Percentiles rank a stretch among this genome's conserved stretches.
Conservation (phyloP, 2,797 vertebrate genomes). For the Gila robusta region DNA sequence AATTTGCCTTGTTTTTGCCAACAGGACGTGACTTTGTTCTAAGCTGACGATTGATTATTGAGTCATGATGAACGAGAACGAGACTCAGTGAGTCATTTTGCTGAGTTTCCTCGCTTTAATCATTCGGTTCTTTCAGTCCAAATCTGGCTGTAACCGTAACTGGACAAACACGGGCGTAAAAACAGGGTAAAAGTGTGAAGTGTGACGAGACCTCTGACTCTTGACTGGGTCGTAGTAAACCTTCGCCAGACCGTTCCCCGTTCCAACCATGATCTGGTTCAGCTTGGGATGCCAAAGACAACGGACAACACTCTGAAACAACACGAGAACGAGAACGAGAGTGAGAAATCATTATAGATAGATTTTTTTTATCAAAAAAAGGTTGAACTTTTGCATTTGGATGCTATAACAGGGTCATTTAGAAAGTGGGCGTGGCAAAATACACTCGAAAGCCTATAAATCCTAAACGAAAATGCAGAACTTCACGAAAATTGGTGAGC, state of each 20-base stretch:
- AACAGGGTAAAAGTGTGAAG: not conserved
- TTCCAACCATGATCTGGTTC: constrained; percentile 98
- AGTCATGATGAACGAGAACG: not conserved
- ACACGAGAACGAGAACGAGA: constrained; percentile 15
- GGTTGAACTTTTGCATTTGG: no score
- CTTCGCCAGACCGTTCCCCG: constrained; percentile 92
- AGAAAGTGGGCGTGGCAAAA: no score
- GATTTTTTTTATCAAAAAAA: no score
- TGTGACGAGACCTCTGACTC: constrained; percentile 86
- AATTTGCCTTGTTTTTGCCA: not conserved
- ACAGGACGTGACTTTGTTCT: not conserved
- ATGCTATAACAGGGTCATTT: no score
- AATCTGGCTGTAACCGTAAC: not conserved
- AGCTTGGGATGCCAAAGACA: constrained; percentile 98
- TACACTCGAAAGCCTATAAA: no score
- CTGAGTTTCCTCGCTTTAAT: not conserved
- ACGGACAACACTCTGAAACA: constrained; percentile 88
- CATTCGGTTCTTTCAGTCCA: not conserved
- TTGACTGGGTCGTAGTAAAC: constrained; percentile 96
- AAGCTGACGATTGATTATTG: not conserved
- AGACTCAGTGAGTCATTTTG: not conserved
- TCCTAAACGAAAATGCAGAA: no score
- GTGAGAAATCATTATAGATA: constrained; percentile 1
- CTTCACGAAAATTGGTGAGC: no score
- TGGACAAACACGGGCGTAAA: not conserved